Percentiles rank a stretch among this genome's conserved stretches.
phyloP scores from a whole-genome alignment of 2,113 vertebrate species.

The Polypterus bichir region DNA sequence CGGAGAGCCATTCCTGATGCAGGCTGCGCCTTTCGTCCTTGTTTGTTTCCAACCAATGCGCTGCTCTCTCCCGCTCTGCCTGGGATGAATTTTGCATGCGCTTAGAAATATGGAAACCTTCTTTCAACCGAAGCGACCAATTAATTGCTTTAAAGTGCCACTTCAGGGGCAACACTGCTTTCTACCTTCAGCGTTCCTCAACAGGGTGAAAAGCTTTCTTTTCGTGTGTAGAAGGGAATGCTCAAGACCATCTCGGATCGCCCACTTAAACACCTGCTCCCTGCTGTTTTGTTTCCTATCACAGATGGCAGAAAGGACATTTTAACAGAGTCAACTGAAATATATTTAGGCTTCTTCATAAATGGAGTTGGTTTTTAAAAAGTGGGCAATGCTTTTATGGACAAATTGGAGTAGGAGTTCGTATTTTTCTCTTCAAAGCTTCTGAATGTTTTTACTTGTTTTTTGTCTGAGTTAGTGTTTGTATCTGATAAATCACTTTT shows the following conservation, averaged over 20 bases:
- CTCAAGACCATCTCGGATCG: constrained; percentile 37
- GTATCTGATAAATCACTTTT: no score
- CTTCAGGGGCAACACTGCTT: constrained; percentile 28
- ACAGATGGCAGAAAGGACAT: constrained; percentile 2
- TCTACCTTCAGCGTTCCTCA: constrained; percentile 4
- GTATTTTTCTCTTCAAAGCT: no score
- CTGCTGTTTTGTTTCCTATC: constrained; percentile 11
- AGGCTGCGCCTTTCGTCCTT: no score
- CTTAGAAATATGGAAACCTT: constrained; percentile 7
- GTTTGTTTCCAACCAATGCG: no score
- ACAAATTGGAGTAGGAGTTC: no score
- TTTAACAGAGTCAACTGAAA: background rate
- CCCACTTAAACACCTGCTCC: constrained; percentile 53
- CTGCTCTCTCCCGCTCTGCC: no score
- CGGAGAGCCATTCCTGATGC: no score
- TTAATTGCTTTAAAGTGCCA: constrained; percentile 31
- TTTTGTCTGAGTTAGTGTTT: no score
- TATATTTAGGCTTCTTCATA: no score
- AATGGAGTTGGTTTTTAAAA: no score
- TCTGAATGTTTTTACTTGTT: no score
- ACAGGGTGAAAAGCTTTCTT: constrained; percentile 37
- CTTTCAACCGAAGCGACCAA: constrained; percentile 27
- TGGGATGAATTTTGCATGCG: background rate
- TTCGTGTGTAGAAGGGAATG: constrained; percentile 28
- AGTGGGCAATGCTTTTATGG: no score